A percentile compares a stretch with the other conserved stretches of the same genome.
phyloP scores from a whole-genome alignment of 2,888 invertebrate species.

The Nemapogon koenigi region DNA sequence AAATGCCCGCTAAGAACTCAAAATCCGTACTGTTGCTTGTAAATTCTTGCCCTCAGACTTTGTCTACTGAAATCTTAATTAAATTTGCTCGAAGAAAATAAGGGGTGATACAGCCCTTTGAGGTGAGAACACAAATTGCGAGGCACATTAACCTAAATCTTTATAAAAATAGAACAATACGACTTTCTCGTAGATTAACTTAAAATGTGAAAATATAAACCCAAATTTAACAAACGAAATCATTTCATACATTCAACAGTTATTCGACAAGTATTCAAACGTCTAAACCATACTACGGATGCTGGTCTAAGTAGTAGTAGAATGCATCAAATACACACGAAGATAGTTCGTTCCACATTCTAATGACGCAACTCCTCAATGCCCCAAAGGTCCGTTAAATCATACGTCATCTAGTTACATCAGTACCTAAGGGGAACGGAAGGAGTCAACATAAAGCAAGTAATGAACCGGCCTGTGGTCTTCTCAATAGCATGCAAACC shows the following conservation, averaged over 20 bases:
- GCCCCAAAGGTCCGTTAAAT: constrained; percentile 6
- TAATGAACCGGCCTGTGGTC: constrained; percentile 29
- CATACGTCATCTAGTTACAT: neutral
- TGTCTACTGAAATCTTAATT: constrained; percentile 11
- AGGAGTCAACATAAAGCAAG: constrained; percentile 22
- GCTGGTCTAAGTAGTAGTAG: too few species aligned
- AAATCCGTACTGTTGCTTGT: constrained; percentile 22
- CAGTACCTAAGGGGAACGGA: constrained; percentile 1
- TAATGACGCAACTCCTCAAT: too few species aligned
- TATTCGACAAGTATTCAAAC: too few species aligned
- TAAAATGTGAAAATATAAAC: too few species aligned
- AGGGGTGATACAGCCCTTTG: constrained; percentile 8
- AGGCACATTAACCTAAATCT: constrained; percentile 2
- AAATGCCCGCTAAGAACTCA: constrained; percentile 30
- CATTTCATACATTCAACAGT: too few species aligned
- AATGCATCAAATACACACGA: too few species aligned
- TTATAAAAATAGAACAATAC: too few species aligned
- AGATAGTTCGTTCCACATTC: too few species aligned
- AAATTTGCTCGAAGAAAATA: constrained; percentile 10
- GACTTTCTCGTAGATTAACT: too few species aligned
- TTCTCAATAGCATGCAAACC: constrained; percentile 16
- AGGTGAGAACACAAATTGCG: constrained; percentile 1
- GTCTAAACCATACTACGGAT: too few species aligned
- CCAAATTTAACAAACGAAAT: too few species aligned
- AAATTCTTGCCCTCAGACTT: constrained; percentile 8